Base-by-base conservation (phyloP, 2,113 vertebrate genomes). In the Pyxicephalus adspersus region DNA sequence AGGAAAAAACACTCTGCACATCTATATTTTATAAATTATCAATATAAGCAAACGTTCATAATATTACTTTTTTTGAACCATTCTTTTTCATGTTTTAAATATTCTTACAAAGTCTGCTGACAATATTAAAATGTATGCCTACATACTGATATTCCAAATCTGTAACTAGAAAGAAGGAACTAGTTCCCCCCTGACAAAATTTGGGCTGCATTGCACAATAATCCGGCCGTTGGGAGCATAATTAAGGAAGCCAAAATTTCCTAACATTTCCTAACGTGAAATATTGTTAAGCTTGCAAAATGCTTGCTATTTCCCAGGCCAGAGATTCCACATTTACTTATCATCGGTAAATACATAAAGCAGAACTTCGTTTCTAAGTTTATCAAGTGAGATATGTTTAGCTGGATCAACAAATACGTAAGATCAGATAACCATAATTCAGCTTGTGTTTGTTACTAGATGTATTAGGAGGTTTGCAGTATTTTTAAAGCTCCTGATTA, bases 141-240 rank as follows among this genome's bases (percentile, higher is more conserved):
- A 8, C 55, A n/a, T 34, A 31, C 31, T 4, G 15, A 13, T 52
- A 22, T 73, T 73, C 70, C 70, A 73, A 34, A 55, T 20, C 57
- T 19, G 57, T 31, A 13, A 26, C 28, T 7, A 55, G 68, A 72
- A 72, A 72, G 18, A 31, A 51, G 26, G 19, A 73, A 58, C 70
- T 29, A 57, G n/a, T 3, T 15, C 70, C 52, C 68, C 54, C 71
- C 55, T 74, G 26, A 23, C 54, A 60, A 74, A 60, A 23, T 22
- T 3, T 74, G 55, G 70, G 52, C 28, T 23, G 15, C 6, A 16
- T 74, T 74, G 55, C 71, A 34, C 54, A 74, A 74, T 55, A 60
- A 23, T 55, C 20, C 51, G 57, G 57, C 52, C 26, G 70, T 74
- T 74, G 71, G 71, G 54, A 74, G 57, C 71, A 74, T 15, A 74